Evolutionary conservation across 1,140 invertebrate species (phyloP), one percentile per base, ranked within the genome.

Genomic region (Ooceraea biroi): DNA sequence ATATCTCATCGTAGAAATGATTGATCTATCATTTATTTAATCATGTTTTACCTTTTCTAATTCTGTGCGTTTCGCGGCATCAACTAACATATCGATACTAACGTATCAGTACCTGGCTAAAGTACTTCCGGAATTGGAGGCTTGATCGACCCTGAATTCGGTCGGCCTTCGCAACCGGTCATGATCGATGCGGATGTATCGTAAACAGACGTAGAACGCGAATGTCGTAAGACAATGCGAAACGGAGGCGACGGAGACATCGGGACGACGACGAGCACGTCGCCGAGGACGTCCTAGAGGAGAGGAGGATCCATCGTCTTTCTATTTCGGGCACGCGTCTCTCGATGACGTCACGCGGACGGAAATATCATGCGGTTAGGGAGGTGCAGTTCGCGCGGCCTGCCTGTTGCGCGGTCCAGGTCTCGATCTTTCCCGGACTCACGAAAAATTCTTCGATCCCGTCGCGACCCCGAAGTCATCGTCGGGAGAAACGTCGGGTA

Each of bases 351-450:
- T 94, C 92, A 92, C 88, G 77, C 10, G 48, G 89, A 89, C 93
- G 84, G 92, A 94, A 94, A 94, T 94, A 94, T 90, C 93, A 85
- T 85, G 84, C 90, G 91, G 90, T 89, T 89, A 88, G 90, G 90
- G 91, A 93, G 90, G 88, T 87, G 85, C 88, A 88, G 83, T 85
- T 65, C 82, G 84, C 82, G 82, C 87, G 82, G 19, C 19, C 61
- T 65, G 61, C 65, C 90, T 85, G 89, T 88, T 89, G 91, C 85
- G 88, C 87, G 91, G 89, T 93, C 89, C 91, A 93, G 91, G 90
- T 92, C 92, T 90, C 84, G 82, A 91, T 91, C 90, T 93, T 94
- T 94, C 90, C 91, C 90, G 58, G 90, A 93, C 84, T 93, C 89
- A 83, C 89, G 83, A 89, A 90, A 91, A 93, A 93, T 93, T 91